Percentiles rank a stretch among this genome's conserved stretches.
Conservation (phyloP, 2,113 vertebrate genomes). For the Dipodomys stephensi region DNA sequence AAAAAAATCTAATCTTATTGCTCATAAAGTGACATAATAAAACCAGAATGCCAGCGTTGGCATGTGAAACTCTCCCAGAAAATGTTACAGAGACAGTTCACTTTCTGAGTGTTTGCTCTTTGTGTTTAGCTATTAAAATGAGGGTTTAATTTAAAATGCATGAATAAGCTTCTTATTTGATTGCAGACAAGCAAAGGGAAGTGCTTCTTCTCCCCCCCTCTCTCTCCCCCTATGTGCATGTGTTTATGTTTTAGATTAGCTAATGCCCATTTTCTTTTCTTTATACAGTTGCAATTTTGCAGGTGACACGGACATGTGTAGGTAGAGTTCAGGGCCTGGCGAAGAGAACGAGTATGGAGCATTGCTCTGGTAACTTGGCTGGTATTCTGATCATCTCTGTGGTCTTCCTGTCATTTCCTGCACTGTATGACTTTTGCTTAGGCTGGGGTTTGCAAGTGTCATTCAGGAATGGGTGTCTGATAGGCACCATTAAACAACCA, state of each 20-base stretch:
- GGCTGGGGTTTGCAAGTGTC: background rate
- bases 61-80: conserved; percentile 34
- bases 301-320: background rate
- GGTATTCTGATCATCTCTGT: background rate
- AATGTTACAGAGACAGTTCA: conserved; percentile 34
- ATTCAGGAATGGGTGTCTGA: conserved; percentile 54
- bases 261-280: background rate
- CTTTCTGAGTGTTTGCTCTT: conserved; percentile 50
- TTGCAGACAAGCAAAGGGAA: conserved; percentile 49
- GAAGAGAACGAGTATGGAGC: background rate
- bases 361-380: background rate
- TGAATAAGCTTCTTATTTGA: conserved; percentile 59
- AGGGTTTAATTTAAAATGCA: conserved; percentile 73
- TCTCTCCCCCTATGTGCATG: background rate
- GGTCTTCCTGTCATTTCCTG: background rate
- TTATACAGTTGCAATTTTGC: background rate
- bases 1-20: conserved; percentile 62
- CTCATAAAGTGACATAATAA: conserved; percentile 66
- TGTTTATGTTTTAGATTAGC: background rate
- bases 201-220: background rate
- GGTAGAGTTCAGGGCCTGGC: background rate
- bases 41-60: conserved; percentile 53
- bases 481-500: conserved; percentile 60
- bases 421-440: background rate
- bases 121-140: conserved; percentile 72